Evolutionary conservation across 2,888 invertebrate genomes (phyloP), one percentile per base, ranked within the genome.

Genomic region (Phyllotreta cruciferae): DNA sequence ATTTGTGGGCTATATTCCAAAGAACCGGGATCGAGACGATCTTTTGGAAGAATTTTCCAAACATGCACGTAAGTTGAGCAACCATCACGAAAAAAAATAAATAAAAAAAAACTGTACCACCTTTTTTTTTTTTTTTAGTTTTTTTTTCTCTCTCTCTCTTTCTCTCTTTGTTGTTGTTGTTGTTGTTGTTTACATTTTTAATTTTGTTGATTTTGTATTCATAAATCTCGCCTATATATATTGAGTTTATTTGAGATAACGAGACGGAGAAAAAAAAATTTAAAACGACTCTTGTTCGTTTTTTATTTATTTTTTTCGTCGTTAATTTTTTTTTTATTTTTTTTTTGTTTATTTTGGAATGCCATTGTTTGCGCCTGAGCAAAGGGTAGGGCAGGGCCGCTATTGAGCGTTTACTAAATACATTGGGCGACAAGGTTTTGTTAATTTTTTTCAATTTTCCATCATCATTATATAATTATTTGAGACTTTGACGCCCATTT

Each of bases 1-100:
- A 89, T 97, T 96, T 94, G 96, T 97, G 90, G 97, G 96, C 87
- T 97, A 97, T 94, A 96, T 97, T 90, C 96, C 97, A 89, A 97
- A 97, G 92, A 96, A 94, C 91, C 95, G 96, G 91, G 94, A 95
- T 90, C 94, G 92, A 90, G 96, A 96, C 87, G 96, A 96, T 91
- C 94, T 97, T 88, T 91, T 93, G 89, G 96, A 96, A 91, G 96
- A 97, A 89, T 96, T 97, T 92, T 89, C 93, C 88, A 96, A 95
- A 90, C 93, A 95, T 90, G 95, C 96, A 93, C 96, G 96, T 96
- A 94, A 94, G 94, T 94, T 89, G 88, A 85, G 85, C 60, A 66
- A 68, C 65, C 68, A 72, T 69, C 66, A 71, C 69, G 54, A 55
- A 66, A 24, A 24, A 24, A 24, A 24, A 24, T 3, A 24, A 24